Evolutionary conservation across 1,140 invertebrate genomes (phyloP), one percentile per base, ranked within the genome.

Genomic region (Diabrotica undecimpunctata): DNA sequence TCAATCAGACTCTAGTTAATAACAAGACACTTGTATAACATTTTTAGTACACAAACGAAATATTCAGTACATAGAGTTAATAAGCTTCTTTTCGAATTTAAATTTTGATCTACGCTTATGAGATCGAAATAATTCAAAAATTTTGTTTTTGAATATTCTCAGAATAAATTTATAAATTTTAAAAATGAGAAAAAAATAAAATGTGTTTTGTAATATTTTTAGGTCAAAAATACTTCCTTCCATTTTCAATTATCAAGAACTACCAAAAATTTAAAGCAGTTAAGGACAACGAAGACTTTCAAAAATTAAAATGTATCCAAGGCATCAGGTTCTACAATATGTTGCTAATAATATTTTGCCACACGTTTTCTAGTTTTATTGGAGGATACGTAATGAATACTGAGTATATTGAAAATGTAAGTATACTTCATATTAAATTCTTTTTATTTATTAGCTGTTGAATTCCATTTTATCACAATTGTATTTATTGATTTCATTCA

Each of bases 301-400:
- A 70, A 37, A 68, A 70, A 57, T 37, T 70, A 8, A 66, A 64
- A 50, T 66, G 56, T 12, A 64, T 70, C 1, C 69, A 70, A 56
- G 69, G 69, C 6, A 70, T 70, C n/a, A 39, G 69, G 39, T 67
- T 67, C 12, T 66, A 67, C 14, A 65, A 64, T 58, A 70, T 70
- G 69, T 35, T 66, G n/a, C 38, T 68, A 14, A 62, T 70, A 10
- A 59, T 68, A 52, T 54, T 65, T 7, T 65, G 57, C 10, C 69
- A 70, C 51, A 65, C 63, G 11, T 53, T 52, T 10, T 58, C 51
- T n/a, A 62, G 61, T 41, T 67, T 61, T 37, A 64, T 68, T 41
- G 56, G 56, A 46, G 58, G 37, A 57, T 70, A 67, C 25, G 50
- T 67, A 36, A 5, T 9, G 37, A 68, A 70, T 59, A 67, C 69